Percentiles rank a stretch among this genome's conserved stretches.
Conservation (phyloP, 2,888 invertebrate species). For the Monochamus alternatus region DNA sequence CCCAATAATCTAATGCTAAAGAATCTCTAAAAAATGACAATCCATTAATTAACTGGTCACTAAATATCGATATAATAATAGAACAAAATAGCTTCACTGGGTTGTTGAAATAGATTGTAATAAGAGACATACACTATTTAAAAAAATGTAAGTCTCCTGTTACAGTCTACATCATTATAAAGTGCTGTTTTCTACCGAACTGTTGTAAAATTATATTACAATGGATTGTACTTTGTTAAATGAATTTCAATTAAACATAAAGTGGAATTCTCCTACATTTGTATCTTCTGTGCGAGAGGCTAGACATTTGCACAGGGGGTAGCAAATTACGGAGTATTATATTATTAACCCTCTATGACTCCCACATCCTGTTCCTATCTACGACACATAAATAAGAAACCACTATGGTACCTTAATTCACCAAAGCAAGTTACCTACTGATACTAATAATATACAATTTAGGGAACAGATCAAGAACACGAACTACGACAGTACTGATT, state of each 20-base stretch:
- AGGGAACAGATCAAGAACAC: no score
- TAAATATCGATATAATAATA: constrained; percentile 56
- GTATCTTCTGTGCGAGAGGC: constrained; percentile 16
- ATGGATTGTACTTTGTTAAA: constrained; percentile 72
- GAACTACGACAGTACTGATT: no score
- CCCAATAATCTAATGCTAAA: constrained; percentile 56
- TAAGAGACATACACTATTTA: constrained; percentile 40
- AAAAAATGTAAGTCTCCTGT: constrained; percentile 43
- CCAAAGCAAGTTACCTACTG: neutral
- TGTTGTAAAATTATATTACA: constrained; percentile 70
- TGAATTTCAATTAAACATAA: constrained; percentile 65
- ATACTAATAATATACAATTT: neutral
- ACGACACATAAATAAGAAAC: constrained; percentile 11
- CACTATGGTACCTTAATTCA: neutral
- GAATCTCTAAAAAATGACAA: constrained; percentile 64
- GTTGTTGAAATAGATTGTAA: constrained; percentile 51
- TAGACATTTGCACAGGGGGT: constrained; percentile 41
- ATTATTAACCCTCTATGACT: constrained; percentile 29
- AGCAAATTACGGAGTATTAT: constrained; percentile 30
- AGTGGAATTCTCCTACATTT: constrained; percentile 41
- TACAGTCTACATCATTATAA: constrained; percentile 53
- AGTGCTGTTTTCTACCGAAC: constrained; percentile 68
- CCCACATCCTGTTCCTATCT: constrained; percentile 20
- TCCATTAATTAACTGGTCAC: constrained; percentile 66
- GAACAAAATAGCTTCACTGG: constrained; percentile 48